Evolutionary conservation across 2,888 invertebrate genomes (phyloP), one percentile per base, ranked within the genome.

Genomic region (Himalopsyche japonica): DNA sequence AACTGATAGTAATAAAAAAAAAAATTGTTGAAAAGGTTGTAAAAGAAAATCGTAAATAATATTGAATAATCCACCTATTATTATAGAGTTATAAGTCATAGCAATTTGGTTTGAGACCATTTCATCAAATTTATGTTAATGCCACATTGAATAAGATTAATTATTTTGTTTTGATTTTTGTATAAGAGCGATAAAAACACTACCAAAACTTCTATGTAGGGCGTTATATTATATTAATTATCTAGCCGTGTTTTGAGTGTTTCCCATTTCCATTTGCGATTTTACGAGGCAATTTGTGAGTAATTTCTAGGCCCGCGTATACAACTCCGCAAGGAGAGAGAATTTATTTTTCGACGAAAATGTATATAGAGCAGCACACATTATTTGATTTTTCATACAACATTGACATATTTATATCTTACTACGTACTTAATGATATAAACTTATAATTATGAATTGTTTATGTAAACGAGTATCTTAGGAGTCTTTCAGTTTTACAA

Each of bases 241-340:
- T 86, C 82, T 82, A 77, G 81, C 85, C 81, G 64, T 86, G 86
- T 84, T 84, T 82, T 77, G 80, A 82, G 80, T 81, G 83, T 81
- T 82, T 77, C 82, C 32, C 82, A 34, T 80, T 82, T 80, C 85
- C 84, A 80, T 86, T 84, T 84, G 86, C 82, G 84, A 86, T 86
- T 85, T 86, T 86, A 84, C 86, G 86, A 86, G 86, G 84, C 84
- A 84, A 84, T 86, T 86, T 82, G 84, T 79, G 82, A 86, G 84
- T 84, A 84, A 86, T 86, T 86, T 86, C 76, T 76, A 57, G 57
- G 7, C 20, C 57, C 49, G 49, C 49, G 49, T 57, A 57, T 57
- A 57, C 49, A 57, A 24, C 48, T 24, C 18, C 30, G 24, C 7
- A 77, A 48, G 57, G 34, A 27, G 82, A 47, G 49, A 48, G 76